Evolutionary conservation across 92 coral and sea anemone species (phyloP).

Genomic region (Actinernus sp.): DNA sequence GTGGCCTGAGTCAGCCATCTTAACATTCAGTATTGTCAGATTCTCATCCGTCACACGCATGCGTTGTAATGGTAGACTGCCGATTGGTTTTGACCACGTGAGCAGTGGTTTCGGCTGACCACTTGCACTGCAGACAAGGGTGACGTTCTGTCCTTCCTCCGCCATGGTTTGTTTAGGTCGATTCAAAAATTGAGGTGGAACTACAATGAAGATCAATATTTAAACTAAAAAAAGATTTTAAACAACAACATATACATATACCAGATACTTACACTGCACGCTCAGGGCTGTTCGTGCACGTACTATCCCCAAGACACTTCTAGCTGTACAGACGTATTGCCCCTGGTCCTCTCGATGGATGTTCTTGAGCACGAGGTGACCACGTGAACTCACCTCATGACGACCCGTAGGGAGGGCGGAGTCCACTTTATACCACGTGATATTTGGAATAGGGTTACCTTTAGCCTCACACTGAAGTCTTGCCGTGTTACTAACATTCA

Average conservation of each 20-base stretch:
- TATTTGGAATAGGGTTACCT: no score
- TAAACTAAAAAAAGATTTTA: neutral
- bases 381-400: no score
- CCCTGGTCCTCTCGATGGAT: constrained; percentile 25
- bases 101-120: constrained; percentile 34
- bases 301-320: constrained; percentile 36
- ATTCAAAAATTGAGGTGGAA: constrained; percentile 8
- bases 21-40: constrained; percentile 9
- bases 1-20: constrained; percentile 19
- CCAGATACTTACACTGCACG: constrained; percentile 27
- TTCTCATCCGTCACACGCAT: neutral
- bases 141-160: constrained; percentile 12
- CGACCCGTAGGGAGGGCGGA: no score
- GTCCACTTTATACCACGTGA: no score
- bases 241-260: no score
- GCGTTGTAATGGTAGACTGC: constrained; percentile 11
- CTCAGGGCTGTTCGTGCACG: constrained; percentile 13
- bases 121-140: constrained; percentile 22
- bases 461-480: no score
- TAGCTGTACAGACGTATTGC: constrained; percentile 32
- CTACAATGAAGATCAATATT: neutral
- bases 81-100: constrained; percentile 31
- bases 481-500: no score
- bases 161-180: constrained; percentile 15
- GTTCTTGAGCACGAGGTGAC: no score